phyloP scores from a whole-genome alignment of 2,797 vertebrate species.

The Pelodytes ibericus region DNA sequence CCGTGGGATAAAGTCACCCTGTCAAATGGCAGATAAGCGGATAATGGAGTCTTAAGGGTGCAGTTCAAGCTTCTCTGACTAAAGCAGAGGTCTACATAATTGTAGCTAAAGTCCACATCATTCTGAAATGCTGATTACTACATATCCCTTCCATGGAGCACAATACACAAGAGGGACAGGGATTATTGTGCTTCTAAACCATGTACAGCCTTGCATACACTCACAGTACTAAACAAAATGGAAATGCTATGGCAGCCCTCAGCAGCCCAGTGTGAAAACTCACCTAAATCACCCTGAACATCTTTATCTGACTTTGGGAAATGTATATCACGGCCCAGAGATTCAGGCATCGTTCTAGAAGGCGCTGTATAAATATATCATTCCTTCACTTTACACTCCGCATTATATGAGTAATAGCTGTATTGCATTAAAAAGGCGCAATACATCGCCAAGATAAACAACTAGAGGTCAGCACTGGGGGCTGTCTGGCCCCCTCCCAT shows the following conservation, averaged over 20 bases:
- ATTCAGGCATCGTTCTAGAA: slow-evolving; percentile 22
- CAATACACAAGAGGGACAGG: too few species aligned
- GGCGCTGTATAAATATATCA: slow-evolving; percentile 42
- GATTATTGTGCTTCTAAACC: background rate
- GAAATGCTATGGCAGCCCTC: slow-evolving; percentile 15
- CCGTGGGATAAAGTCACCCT: too few species aligned
- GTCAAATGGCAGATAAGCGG: too few species aligned
- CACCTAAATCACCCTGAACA: slow-evolving; percentile 26
- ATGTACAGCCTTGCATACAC: slow-evolving; percentile 1
- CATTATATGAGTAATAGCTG: slow-evolving; percentile 47
- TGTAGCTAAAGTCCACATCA: too few species aligned
- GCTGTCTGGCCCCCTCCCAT: slow-evolving; percentile 24
- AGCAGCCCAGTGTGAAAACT: slow-evolving; percentile 15
- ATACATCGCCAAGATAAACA: slow-evolving; percentile 52
- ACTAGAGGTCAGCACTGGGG: slow-evolving; percentile 41
- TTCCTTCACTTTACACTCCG: slow-evolving; percentile 39
- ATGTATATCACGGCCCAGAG: slow-evolving; percentile 30
- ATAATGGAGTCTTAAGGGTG: too few species aligned
- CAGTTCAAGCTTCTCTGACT: too few species aligned
- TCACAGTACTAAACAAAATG: slow-evolving; percentile 8
- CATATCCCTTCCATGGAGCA: too few species aligned
- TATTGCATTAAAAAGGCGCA: slow-evolving; percentile 50
- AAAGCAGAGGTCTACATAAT: too few species aligned
- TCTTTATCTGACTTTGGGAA: slow-evolving; percentile 35
- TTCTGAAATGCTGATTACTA: too few species aligned